A percentile compares a stretch with the other conserved stretches of the same genome.
Evolutionary conservation across 2,113 vertebrate species (phyloP).

Genomic region (Pseudorasbora parva): DNA sequence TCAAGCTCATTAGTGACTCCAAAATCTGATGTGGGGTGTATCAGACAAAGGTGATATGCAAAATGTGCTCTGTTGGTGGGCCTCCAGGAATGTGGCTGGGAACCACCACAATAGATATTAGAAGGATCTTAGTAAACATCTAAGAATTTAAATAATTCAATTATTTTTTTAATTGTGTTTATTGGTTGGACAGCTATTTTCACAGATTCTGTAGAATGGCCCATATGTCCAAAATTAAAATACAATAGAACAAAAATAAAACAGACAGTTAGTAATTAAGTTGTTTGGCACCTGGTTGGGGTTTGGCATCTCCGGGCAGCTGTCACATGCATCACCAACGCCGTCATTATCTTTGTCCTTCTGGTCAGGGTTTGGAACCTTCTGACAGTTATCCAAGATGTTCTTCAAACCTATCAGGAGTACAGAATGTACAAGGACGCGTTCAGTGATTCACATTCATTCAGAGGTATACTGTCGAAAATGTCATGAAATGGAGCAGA

Average conservation of each 20-base stretch:
- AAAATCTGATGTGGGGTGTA: no score
- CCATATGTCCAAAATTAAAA: background rate
- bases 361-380: conserved; percentile 86
- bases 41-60: no score
- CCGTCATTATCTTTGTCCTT: conserved; percentile 87
- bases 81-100: no score
- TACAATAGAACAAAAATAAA: background rate
- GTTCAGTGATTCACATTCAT: background rate
- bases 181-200: no score
- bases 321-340: conserved; percentile 95
- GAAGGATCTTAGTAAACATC: no score
- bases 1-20: no score
- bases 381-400: conserved; percentile 91
- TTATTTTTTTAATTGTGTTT: no score
- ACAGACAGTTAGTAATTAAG: background rate
- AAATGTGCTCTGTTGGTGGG: no score
- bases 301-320: conserved; percentile 90
- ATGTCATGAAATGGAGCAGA: conserved; percentile 17
- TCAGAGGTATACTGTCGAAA: background rate
- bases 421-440: background rate
- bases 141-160: no score
- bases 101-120: no score
- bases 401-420: conserved; percentile 86
- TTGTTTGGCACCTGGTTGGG: conserved; percentile 87
- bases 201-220: no score